Base-by-base conservation (phyloP, 2,888 invertebrate species). In the Brachyopa scutellaris region DNA sequence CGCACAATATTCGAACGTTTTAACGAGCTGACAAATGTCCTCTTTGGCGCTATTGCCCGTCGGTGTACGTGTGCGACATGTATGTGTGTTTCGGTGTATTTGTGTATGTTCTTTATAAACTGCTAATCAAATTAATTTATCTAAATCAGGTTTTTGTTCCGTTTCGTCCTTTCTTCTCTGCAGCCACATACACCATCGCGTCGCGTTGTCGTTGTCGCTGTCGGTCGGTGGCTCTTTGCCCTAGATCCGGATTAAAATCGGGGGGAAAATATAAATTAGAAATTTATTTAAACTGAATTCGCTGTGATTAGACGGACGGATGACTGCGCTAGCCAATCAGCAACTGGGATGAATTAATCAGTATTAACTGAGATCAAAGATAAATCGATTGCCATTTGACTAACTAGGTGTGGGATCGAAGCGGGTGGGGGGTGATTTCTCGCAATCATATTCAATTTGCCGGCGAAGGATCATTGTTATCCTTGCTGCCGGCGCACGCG, bases 1-100 rank as follows among this genome's bases (percentile, higher is more conserved):
- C 80, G 69, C 80, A 82, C 80, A 76, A 70, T 76, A 82, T 82
- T 82, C 76, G 69, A 82, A 82, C 70, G 64, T 76, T 82, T 76
- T 76, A 82, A 82, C 80, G 80, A 82, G 69, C 80, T 82, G 69
- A 76, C 76, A 82, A 82, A 82, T 76, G 80, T 76, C 80, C 76
- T 64, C 66, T 67, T 72, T 78, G 72, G 57, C 57, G 29, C 72
- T 59, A 72, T 66, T 72, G 72, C 70, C 70, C 61, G 29, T 69
- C 17, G 21, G 21, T 51, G 21, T 31, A 31, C 23, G 26, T 5
- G 9, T 67, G 23, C 13, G 4, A 38, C 21, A 26, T 33, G 9
- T 29, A 29, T 51, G 13, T 49, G n/a, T 21, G 62, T n/a, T n/a
- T n/a, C n/a, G n/a, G n/a, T 47, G 55, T 51, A 23, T 38, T 8